These are phyloP conservation scores for Metaphire vulgaris DNA, from an alignment of 1,140 invertebrate genomes.

Conservation along the genomic window DNA sequence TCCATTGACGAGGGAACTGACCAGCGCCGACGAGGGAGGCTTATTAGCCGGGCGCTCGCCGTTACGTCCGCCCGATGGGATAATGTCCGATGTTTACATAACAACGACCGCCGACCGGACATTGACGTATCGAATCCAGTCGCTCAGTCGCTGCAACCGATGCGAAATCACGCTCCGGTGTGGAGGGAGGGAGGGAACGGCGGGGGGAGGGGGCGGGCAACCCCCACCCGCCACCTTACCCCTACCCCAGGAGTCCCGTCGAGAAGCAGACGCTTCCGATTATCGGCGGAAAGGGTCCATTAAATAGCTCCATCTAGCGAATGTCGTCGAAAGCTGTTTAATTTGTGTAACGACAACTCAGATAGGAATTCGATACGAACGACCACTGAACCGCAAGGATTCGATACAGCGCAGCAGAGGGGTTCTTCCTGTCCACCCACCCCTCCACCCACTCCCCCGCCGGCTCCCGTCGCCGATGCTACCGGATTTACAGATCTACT, in stretches of 20 bases:
- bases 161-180: background rate
- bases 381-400: background rate
- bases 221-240: too few species aligned
- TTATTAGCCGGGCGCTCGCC: background rate
- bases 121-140: background rate
- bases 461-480: too few species aligned
- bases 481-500: too few species aligned
- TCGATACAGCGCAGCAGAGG: background rate
- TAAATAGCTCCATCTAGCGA: background rate
- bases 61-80: background rate
- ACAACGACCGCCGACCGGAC: background rate
- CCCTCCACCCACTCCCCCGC: background rate
- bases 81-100: slow-evolving; percentile 3
- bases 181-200: too few species aligned
- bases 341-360: background rate
- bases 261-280: background rate
- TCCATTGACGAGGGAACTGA: too few species aligned
- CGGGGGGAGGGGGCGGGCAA: too few species aligned
- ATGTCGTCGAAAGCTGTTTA: background rate
- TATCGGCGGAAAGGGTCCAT: background rate
- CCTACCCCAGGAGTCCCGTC: too few species aligned
- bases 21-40: too few species aligned
- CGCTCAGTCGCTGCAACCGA: background rate
- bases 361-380: background rate
- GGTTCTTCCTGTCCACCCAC: background rate